Evolutionary conservation across 2,113 vertebrate species (phyloP).

Genomic region (Macrotis lagotis): DNA sequence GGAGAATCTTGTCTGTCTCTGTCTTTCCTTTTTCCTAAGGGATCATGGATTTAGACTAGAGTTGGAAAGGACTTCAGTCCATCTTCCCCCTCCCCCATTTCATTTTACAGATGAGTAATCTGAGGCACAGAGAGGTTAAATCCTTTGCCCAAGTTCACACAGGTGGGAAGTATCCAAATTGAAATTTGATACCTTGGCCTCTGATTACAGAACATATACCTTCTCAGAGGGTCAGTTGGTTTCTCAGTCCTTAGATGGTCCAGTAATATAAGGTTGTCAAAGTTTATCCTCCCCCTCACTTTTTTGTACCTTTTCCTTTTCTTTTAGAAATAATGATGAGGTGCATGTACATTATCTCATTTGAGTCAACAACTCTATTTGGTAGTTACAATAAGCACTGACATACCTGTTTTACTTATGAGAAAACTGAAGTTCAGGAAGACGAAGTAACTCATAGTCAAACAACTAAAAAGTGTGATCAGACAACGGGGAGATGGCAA

Average conservation of each 20-base stretch:
- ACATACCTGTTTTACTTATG: neutral
- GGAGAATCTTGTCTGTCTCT: neutral
- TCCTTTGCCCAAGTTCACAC: neutral
- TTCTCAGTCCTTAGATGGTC: no score
- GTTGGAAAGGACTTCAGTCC: neutral
- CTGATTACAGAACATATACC: fast-evolving
- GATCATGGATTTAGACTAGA: neutral
- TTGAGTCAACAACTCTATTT: neutral
- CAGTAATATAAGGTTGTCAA: no score
- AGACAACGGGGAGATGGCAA: no score
- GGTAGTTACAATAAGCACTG: neutral
- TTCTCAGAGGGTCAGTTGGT: no score
- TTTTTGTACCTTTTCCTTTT: neutral
- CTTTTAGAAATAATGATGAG: neutral
- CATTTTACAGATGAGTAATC: neutral
- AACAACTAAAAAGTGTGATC: no score
- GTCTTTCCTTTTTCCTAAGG: neutral
- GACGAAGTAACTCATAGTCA: no score
- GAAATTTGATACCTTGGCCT: neutral
- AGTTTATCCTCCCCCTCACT: neutral
- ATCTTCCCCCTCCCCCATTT: neutral
- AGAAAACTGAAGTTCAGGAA: no score
- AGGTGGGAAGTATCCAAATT: neutral
- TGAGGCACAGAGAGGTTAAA: neutral
- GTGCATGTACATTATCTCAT: neutral